Percentiles rank a stretch among this genome's conserved stretches.
phyloP scores from a whole-genome alignment of 2,113 vertebrate species.

The Rostratula benghalensis region DNA sequence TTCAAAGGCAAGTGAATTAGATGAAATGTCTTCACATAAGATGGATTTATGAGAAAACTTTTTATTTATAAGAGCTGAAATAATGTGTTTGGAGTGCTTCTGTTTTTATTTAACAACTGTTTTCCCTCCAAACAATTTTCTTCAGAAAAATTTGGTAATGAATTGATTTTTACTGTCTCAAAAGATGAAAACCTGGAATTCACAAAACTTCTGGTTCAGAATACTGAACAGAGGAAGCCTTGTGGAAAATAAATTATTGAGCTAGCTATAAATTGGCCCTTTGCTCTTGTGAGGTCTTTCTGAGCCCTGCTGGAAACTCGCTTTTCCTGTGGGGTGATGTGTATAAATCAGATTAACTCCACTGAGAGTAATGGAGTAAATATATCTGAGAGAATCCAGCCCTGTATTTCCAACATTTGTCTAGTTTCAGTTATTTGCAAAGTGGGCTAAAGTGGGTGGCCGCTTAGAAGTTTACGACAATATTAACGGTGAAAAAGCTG shows the following conservation, averaged over 20 bases:
- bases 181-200: slow-evolving; percentile 13
- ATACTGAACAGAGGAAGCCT: not conserved
- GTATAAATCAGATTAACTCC: slow-evolving; percentile 18
- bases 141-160: slow-evolving; percentile 8
- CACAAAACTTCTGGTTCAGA: not conserved
- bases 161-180: not conserved
- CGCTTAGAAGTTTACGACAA: not conserved
- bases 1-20: not conserved
- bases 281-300: not conserved
- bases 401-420: not conserved
- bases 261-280: not conserved
- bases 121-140: not conserved
- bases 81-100: not conserved
- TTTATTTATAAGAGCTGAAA: not conserved
- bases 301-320: not conserved
- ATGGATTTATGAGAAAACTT: slow-evolving; percentile 10
- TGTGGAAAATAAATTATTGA: slow-evolving; percentile 3
- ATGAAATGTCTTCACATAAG: not conserved
- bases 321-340: not conserved
- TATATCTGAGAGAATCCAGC: not conserved
- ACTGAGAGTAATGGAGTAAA: not conserved
- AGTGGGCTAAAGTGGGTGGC: not conserved
- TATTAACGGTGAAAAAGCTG: not conserved
- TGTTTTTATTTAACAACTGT: not conserved
- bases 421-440: not conserved